These are phyloP conservation scores for Cephus pulcher DNA, from an alignment of 2,888 invertebrate genomes.

Conservation along the genomic window DNA sequence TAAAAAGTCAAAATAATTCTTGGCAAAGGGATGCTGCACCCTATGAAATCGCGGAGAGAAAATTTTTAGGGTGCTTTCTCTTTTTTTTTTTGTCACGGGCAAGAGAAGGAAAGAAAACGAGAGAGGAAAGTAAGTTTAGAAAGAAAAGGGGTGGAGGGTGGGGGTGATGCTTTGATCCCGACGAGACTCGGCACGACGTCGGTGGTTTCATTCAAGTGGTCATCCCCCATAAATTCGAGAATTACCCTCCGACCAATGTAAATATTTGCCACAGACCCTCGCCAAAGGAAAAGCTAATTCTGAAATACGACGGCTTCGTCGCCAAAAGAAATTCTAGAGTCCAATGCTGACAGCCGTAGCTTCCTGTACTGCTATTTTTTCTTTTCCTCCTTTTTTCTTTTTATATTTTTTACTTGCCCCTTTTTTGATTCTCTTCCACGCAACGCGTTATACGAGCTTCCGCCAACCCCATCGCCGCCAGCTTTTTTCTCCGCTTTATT, in stretches of 20 bases:
- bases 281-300: constrained; percentile 31
- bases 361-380: background rate
- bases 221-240: constrained; percentile 24
- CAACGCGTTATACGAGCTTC: too few relatives aligned
- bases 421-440: too few relatives aligned
- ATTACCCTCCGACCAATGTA: constrained; percentile 26
- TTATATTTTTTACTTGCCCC: too few relatives aligned
- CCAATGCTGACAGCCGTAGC: background rate
- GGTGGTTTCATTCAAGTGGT: constrained; percentile 7
- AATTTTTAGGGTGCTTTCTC: too few relatives aligned
- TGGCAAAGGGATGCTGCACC: too few relatives aligned
- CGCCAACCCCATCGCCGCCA: background rate
- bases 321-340: background rate
- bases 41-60: too few relatives aligned
- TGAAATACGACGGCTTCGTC: constrained; percentile 32
- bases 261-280: constrained; percentile 39
- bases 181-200: background rate
- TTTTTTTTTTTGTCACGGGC: background rate
- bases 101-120: background rate
- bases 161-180: constrained; percentile 2
- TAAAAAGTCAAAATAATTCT: background rate
- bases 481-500: constrained; percentile 1
- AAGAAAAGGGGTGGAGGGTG: background rate
- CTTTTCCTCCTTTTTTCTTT: background rate
- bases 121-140: background rate